These are phyloP conservation scores for Marisa cornuarietis DNA, from an alignment of 1,140 invertebrate species.

Conservation along the genomic window DNA sequence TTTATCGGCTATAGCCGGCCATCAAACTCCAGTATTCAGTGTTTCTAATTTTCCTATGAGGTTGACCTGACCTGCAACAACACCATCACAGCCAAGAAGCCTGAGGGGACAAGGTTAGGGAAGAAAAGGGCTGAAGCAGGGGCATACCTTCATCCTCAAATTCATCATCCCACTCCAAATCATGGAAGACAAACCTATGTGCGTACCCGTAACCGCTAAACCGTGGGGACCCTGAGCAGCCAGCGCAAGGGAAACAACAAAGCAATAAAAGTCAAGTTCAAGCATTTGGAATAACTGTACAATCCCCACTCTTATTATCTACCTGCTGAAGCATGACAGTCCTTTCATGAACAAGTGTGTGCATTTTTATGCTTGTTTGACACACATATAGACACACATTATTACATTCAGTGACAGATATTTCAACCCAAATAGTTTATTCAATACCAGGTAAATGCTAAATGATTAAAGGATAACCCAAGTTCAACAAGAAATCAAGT, in stretches of 20 bases:
- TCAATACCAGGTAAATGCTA: no score
- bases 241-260: slow-evolving; percentile 17
- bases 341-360: background rate
- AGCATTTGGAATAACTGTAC: background rate
- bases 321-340: background rate
- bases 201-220: slow-evolving; percentile 40
- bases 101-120: background rate
- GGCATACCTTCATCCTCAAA: slow-evolving; percentile 64
- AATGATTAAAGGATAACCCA: no score
- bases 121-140: background rate
- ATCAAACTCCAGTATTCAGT: no score
- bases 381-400: background rate
- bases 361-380: background rate
- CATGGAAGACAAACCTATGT: slow-evolving; percentile 72
- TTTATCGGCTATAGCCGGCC: no score
- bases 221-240: slow-evolving; percentile 49
- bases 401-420: background rate
- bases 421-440: background rate
- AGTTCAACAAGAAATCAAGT: no score
- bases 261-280: background rate
- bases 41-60: no score
- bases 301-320: background rate
- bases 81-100: background rate
- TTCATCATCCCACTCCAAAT: slow-evolving; percentile 99
- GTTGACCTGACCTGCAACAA: no score